Evolutionary conservation across 2,888 invertebrate genomes (phyloP).

Genomic region (Sialis lutaria): DNA sequence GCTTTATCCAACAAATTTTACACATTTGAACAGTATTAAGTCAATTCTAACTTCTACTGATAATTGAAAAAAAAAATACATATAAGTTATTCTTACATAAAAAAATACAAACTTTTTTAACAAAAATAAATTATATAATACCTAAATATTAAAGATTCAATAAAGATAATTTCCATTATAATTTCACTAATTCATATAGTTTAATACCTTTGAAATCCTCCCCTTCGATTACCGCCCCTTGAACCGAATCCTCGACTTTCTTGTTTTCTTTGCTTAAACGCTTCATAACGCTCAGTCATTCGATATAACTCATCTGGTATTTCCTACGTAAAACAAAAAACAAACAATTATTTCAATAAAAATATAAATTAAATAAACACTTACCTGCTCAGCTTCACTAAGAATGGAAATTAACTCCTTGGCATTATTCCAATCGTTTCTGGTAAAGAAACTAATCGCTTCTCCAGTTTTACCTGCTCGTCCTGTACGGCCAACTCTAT

Average conservation of each 20-base stretch:
- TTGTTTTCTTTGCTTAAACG: constrained; percentile 39
- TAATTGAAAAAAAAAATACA: no score
- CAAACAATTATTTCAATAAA: not conserved
- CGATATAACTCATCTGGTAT: constrained; percentile 55
- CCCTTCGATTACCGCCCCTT: no score
- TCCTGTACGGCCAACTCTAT: constrained; percentile 90
- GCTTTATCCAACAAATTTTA: no score
- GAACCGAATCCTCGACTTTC: constrained; percentile 9
- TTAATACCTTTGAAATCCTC: no score
- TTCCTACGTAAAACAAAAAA: constrained; percentile 28
- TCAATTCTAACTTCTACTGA: no score
- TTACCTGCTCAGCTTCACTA: constrained; percentile 62
- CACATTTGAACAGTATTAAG: no score
- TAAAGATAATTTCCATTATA: no score
- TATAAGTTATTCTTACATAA: no score
- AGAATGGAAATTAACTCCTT: constrained; percentile 67
- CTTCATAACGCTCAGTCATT: constrained; percentile 60
- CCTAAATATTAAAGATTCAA: no score
- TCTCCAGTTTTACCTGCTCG: constrained; percentile 75
- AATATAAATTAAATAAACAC: constrained; percentile 1
- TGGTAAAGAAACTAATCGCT: constrained; percentile 66
- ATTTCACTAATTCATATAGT: no score
- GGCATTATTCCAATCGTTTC: constrained; percentile 69
- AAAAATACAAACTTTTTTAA: no score
- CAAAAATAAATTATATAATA: no score